Base-by-base conservation (phyloP, 2,797 vertebrate species). In the Thripadectes ignobilis region DNA sequence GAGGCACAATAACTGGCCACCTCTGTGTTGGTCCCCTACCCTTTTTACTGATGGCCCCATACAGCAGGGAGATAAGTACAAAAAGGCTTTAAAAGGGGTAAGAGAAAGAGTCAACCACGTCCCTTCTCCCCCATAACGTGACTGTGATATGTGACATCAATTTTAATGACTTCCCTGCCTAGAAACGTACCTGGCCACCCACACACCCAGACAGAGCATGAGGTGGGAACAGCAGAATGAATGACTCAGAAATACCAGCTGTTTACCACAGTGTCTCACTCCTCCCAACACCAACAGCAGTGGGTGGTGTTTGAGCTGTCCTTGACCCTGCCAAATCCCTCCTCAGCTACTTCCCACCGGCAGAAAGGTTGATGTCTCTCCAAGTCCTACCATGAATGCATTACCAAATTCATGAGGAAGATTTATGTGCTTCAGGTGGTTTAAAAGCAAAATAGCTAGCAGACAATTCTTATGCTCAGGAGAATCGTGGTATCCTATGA, bases 171-270 rank as follows among this genome's bases (percentile, higher is more conserved):
- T 80, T 89, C 41, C 46, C 57, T 82, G 57, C 78, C 69, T 86
- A 69, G 71, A 76, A 91, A 71, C 0, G 0, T 59, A 95, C 90
- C 88, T 87, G 86, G 76, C 79, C 79, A 49, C 87, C 89, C 75
- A 69, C 81, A 5, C 34, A 29, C 1, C 14, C 17, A 83, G 79
- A 83, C 75, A 77, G 81, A 74, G 54, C 1, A 29, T 32, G 58
- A 74, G 80, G 51, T 52, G 41, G 63, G 63, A 82, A 52, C 2
- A 14, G 80, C 26, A 59, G 74, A 85, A 73, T 27, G 79, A 82
- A 19, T 87, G 86, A 93, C 61, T 89, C 89, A 52, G 76, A 76
- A 94, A 87, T 26, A 89, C 52, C 92, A 92, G 84, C 86, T 91
- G 94, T 62, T 87, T 65, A 41, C 84, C 3, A 3, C 12, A 39